Percentiles rank a stretch among this genome's conserved stretches.
Evolutionary conservation across 30 jellyfish, hydroid and myxozoan species (phyloP).

Genomic region (Catostylus mosaicus): DNA sequence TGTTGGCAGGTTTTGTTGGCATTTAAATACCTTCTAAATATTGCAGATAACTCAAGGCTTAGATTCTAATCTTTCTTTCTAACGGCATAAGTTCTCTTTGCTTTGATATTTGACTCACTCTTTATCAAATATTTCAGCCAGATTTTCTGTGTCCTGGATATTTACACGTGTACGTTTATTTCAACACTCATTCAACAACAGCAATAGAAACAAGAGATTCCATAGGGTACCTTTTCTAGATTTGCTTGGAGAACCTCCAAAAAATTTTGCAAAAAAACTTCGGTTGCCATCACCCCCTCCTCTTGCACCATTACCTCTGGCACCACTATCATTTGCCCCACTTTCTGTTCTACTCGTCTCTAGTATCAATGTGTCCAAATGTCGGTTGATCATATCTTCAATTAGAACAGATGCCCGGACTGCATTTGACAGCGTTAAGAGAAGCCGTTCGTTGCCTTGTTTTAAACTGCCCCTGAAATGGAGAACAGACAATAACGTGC

Average conservation of each 20-base stretch:
- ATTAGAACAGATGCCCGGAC: slow-evolving; percentile 40
- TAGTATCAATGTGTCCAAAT: slow-evolving; percentile 56
- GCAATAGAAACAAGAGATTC: neutral
- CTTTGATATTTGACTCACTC: too few relatives aligned
- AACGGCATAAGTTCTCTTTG: too few relatives aligned
- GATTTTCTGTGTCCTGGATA: too few relatives aligned
- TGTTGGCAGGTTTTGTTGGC: too few relatives aligned
- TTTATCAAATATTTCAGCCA: too few relatives aligned
- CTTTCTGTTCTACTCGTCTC: slow-evolving; percentile 68
- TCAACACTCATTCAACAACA: too few relatives aligned
- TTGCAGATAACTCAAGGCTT: too few relatives aligned
- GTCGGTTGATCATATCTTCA: slow-evolving; percentile 62
- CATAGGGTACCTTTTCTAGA: slow-evolving; percentile 30
- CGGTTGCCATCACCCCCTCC: neutral
- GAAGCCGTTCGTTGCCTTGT: slow-evolving; percentile 50
- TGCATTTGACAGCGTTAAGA: slow-evolving; percentile 37
- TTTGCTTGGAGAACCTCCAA: slow-evolving; percentile 46
- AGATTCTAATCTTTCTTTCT: too few relatives aligned
- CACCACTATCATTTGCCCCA: slow-evolving; percentile 55
- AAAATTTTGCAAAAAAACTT: neutral
- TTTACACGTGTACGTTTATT: too few relatives aligned
- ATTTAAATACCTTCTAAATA: too few relatives aligned
- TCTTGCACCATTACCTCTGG: slow-evolving; percentile 20
- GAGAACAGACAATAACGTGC: neutral
- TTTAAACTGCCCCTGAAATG: slow-evolving; percentile 29